Base-by-base conservation (phyloP, 2,797 vertebrate genomes). In the Cercopithecus mitis region DNA sequence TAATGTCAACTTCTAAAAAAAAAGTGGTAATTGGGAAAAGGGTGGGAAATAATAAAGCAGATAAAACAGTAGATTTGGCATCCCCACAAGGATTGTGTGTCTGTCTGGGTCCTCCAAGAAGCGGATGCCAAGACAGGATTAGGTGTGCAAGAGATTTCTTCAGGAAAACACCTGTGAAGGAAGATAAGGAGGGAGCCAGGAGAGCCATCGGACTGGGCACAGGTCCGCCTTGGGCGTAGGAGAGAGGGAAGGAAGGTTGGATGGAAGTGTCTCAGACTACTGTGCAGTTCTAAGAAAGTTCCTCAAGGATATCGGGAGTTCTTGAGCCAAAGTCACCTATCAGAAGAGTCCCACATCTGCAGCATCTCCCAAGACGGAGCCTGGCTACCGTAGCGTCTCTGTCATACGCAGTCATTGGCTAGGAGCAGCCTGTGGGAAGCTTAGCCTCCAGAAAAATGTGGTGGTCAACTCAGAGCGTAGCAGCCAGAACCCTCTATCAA, bases 141-240 rank as follows among this genome's bases (percentile, higher is more conserved):
- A 91, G 52, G 85, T 75, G 72, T 80, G 41, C 43, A 52, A 81
- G 55, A 87, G 64, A 88, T 90, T 96, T 93, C 81, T 84, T 77
- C 61, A 58, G 70, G 93, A 89, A 93, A 93, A 84, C 43, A 72
- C n/a, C 88, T 93, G 84, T 52, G 76, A 85, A 73, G 84, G 84
- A 76, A 87, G 89, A 30, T 2, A 41, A 73, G 80, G 12, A 4
- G 0, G 52, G 33, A 70, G 67, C 90, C 93, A 91, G 75, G 58
- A 88, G 30, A 57, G 41, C 61, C 33, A 0, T 14, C 84, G 22
- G 75, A 10, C 20, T 5, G 25, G 70, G 55, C 70, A 50, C 47
- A 84, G 24, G 20, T 43, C 75, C 50, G 19, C 67, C 61, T 72
- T 27, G 4, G 1, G 33, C 5, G 5, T 70, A 91, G 70, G 73